Conservation (phyloP, 2,888 invertebrate species). For the Bombylius major region DNA sequence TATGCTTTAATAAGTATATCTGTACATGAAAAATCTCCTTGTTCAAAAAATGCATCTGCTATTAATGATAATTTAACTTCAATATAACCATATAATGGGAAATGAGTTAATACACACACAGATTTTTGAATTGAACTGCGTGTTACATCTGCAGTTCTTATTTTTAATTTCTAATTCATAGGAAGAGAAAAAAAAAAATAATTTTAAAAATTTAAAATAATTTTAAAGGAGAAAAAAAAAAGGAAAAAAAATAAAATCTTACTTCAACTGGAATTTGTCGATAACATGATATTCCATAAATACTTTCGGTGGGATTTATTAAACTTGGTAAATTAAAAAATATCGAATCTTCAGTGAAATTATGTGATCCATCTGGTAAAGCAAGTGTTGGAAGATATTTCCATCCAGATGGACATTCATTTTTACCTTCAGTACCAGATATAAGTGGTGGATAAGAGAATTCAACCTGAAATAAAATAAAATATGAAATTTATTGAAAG, state of each 20-base stretch:
- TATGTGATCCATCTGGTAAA: slow-evolving; percentile 95
- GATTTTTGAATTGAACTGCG: slow-evolving; percentile 96
- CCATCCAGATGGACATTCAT: slow-evolving; percentile 86
- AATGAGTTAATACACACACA: slow-evolving; percentile 83
- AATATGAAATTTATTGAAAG: not conserved
- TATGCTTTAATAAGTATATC: slow-evolving; percentile 83
- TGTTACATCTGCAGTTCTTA: slow-evolving; percentile 89
- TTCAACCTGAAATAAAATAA: slow-evolving; percentile 50
- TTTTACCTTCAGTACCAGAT: slow-evolving; percentile 45
- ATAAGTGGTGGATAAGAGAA: slow-evolving; percentile 86
- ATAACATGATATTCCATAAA: slow-evolving; percentile 96
- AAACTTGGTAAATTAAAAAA: slow-evolving; percentile 91
- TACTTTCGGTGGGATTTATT: slow-evolving; percentile 67
- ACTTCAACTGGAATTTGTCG: slow-evolving; percentile 93
- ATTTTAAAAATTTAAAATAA: not conserved
- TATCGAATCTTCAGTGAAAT: slow-evolving; percentile 87
- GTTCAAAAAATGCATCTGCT: slow-evolving; percentile 93
- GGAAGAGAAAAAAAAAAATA: slow-evolving; percentile 13
- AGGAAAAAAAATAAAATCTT: slow-evolving; percentile 15
- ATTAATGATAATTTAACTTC: slow-evolving; percentile 93
- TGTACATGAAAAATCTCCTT: slow-evolving; percentile 83
- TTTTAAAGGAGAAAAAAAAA: not conserved
- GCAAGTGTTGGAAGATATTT: slow-evolving; percentile 92
- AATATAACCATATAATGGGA: slow-evolving; percentile 87
- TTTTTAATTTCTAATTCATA: slow-evolving; percentile 64